These are phyloP conservation scores for Artemia franciscana DNA, from an alignment of 1,140 invertebrate genomes.

Conservation along the genomic window DNA sequence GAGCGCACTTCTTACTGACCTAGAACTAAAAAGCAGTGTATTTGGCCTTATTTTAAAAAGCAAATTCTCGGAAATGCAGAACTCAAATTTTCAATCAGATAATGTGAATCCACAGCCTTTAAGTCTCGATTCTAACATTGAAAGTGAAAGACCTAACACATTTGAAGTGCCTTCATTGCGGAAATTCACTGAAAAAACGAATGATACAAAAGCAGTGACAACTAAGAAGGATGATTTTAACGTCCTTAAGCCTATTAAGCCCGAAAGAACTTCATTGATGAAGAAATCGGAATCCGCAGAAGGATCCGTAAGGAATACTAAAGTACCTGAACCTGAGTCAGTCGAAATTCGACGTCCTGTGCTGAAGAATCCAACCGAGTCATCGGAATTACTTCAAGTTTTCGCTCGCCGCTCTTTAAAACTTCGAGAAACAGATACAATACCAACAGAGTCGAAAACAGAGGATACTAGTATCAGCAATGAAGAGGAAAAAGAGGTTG, in stretches of 20 bases:
- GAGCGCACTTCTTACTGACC: neutral
- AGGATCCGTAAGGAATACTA: neutral
- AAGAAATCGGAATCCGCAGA: neutral
- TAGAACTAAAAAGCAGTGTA: neutral
- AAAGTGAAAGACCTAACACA: neutral
- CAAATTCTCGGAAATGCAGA: neutral
- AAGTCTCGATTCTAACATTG: neutral
- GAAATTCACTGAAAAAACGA: neutral
- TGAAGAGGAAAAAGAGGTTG: too few relatives aligned
- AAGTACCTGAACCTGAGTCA: neutral
- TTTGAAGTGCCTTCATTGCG: neutral
- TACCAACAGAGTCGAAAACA: slow-evolving; percentile 18
- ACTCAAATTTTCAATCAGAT: neutral
- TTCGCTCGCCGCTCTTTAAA: slow-evolving; percentile 49
- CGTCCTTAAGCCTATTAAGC: neutral
- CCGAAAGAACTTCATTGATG: neutral
- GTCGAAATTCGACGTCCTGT: neutral
- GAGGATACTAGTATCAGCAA: too few relatives aligned
- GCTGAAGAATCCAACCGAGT: slow-evolving; percentile 28
- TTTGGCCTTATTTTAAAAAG: neutral
- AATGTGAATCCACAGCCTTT: neutral
- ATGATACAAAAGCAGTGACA: neutral
- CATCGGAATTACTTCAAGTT: slow-evolving; percentile 51
- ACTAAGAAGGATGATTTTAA: neutral
- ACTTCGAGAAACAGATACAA: slow-evolving; percentile 38